Evolutionary conservation across 1,140 invertebrate genomes (phyloP).

Genomic region (Drosophila sp.): DNA sequence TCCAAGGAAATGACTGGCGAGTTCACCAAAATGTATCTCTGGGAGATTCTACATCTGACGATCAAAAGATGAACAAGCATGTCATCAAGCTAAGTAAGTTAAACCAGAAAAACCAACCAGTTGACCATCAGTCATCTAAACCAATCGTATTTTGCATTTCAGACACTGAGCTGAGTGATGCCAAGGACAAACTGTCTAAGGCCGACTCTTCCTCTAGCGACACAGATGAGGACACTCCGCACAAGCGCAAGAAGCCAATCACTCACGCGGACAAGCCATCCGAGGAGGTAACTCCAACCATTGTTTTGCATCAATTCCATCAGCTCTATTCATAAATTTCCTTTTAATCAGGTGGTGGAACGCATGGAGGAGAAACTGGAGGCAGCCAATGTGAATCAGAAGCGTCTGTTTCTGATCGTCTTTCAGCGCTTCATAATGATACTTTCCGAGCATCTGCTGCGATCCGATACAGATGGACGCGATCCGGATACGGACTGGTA

Average conservation of each 20-base stretch:
- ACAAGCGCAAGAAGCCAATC: conserved; percentile 87
- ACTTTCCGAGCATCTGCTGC: conserved; percentile 96
- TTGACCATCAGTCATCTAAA: neutral
- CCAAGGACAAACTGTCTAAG: conserved; percentile 92
- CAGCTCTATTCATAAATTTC: neutral
- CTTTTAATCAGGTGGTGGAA: conserved; percentile 89
- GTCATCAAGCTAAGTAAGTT: conserved; percentile 91
- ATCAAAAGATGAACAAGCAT: conserved; percentile 99
- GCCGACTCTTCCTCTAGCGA: conserved; percentile 92
- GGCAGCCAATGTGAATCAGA: conserved; percentile 97
- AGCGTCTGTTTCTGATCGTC: conserved; percentile 98
- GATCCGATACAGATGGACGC: conserved; percentile 95
- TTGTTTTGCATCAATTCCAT: neutral
- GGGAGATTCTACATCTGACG: conserved; percentile 98
- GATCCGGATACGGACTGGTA: conserved; percentile 99
- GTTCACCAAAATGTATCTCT: conserved; percentile 98
- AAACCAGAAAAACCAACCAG: neutral
- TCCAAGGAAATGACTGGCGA: conserved; percentile 97
- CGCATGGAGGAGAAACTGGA: conserved; percentile 98
- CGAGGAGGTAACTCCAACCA: conserved; percentile 87
- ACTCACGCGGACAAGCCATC: conserved; percentile 91
- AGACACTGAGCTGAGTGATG: conserved; percentile 93
- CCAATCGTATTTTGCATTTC: neutral
- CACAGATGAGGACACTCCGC: conserved; percentile 88
- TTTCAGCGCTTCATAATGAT: conserved; percentile 99